A percentile compares a stretch with the other conserved stretches of the same genome.
Evolutionary conservation across 2,888 invertebrate genomes (phyloP).

Genomic region (Latheticus oryzae): DNA sequence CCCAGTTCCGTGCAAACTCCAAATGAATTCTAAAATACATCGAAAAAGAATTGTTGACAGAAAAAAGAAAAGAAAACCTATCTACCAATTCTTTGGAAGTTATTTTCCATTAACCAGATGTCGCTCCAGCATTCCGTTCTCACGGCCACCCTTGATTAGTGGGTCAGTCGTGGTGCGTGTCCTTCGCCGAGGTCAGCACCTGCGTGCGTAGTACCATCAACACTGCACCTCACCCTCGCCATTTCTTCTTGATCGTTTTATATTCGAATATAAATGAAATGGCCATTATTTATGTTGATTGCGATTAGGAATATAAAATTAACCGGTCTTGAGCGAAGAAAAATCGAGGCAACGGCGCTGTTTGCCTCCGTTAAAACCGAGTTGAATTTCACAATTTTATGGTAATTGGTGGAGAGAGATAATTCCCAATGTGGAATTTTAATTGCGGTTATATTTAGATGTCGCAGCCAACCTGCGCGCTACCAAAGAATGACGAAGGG

Average conservation of each 20-base stretch:
- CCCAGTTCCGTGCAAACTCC: not conserved
- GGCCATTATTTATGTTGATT: conserved; percentile 40
- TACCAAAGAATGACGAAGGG: no score
- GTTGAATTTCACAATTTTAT: conserved; percentile 43
- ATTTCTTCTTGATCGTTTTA: conserved; percentile 19
- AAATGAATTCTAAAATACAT: not conserved
- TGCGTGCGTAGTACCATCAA: no score
- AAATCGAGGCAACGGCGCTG: conserved; percentile 25
- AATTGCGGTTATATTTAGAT: conserved; percentile 45
- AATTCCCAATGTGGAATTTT: conserved; percentile 44
- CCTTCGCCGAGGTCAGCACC: conserved; percentile 57
- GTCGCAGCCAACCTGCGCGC: no score
- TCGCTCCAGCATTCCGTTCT: conserved; percentile 32
- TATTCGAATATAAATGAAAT: conserved; percentile 40
- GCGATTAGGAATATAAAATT: conserved; percentile 40
- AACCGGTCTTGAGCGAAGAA: conserved; percentile 36
- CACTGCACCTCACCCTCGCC: conserved; percentile 45
- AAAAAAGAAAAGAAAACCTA: no score
- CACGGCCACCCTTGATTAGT: conserved; percentile 23
- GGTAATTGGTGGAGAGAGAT: conserved; percentile 42
- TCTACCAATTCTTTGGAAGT: no score
- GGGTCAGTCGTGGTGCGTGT: conserved; percentile 39
- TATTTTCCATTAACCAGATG: conserved; percentile 35
- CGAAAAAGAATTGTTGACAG: not conserved
- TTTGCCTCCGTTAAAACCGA: conserved; percentile 21